These are phyloP conservation scores for Morpho helenor DNA, from an alignment of 2,888 invertebrate genomes.

Conservation along the genomic window DNA sequence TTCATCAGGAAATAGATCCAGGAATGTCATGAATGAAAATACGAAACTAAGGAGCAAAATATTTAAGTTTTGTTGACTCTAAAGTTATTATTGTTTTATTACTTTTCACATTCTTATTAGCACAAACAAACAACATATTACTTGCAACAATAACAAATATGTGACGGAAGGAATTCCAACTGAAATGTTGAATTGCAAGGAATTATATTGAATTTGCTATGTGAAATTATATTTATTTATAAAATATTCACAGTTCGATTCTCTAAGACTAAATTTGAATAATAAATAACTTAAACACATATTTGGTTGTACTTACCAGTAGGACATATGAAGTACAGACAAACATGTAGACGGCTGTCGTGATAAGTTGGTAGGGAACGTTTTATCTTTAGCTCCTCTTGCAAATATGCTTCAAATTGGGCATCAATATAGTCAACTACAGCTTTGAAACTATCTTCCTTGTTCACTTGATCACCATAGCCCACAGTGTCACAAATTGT, in stretches of 20 bases:
- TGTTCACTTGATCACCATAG: constrained; percentile 99
- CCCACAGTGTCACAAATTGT: constrained; percentile 99
- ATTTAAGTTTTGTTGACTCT: too few species aligned
- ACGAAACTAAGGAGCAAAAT: too few species aligned
- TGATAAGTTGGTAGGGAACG: constrained; percentile 93
- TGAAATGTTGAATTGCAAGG: too few species aligned
- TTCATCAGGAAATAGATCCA: too few species aligned
- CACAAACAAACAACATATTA: not conserved
- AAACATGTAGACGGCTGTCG: constrained; percentile 97
- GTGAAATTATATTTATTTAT: too few species aligned
- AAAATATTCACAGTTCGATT: too few species aligned
- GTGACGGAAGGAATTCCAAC: not conserved
- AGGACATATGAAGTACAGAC: constrained; percentile 99
- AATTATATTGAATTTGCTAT: too few species aligned
- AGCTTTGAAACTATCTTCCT: constrained; percentile 98
- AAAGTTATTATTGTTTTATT: not conserved
- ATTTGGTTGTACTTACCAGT: constrained; percentile 83
- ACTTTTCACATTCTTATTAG: not conserved
- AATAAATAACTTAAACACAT: too few species aligned
- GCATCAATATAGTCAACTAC: constrained; percentile 99
- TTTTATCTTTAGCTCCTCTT: constrained; percentile 99
- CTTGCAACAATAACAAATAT: not conserved
- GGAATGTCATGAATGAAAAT: too few species aligned
- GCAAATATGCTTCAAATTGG: constrained; percentile 98
- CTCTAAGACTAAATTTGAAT: too few species aligned